These are phyloP conservation scores for Pammene aurita DNA, from an alignment of 2,888 invertebrate genomes.

Conservation along the genomic window DNA sequence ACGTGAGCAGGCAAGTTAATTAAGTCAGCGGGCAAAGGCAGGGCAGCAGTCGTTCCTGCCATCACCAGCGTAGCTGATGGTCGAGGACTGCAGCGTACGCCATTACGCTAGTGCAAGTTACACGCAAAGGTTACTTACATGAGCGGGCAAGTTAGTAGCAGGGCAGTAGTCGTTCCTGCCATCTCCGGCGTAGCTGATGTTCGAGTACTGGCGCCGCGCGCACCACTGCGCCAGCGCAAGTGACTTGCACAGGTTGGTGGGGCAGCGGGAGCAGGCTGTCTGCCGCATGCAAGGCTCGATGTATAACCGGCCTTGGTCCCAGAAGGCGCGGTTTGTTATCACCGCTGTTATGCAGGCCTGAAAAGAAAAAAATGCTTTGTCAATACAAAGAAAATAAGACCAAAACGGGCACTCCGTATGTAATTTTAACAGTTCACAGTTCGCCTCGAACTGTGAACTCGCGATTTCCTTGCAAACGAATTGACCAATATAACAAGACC, in stretches of 20 bases:
- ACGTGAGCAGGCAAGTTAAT: no score
- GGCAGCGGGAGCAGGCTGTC: conserved; percentile 62
- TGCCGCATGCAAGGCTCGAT: conserved; percentile 76
- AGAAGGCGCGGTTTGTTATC: conserved; percentile 72
- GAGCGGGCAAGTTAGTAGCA: conserved; percentile 55
- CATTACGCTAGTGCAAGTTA: background rate
- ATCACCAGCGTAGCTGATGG: conserved; percentile 66
- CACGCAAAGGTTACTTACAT: conserved; percentile 9
- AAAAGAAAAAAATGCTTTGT: conserved; percentile 37
- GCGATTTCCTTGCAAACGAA: no score
- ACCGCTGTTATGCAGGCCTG: conserved; percentile 67
- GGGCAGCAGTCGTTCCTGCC: conserved; percentile 75
- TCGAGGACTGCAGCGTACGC: conserved; percentile 45
- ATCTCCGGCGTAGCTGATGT: conserved; percentile 66
- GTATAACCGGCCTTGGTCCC: conserved; percentile 63
- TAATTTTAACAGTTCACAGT: no score
- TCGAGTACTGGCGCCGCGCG: conserved; percentile 48
- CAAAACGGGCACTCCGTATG: no score
- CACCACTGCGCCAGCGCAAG: conserved; percentile 67
- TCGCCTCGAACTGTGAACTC: no score
- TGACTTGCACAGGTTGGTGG: conserved; percentile 74
- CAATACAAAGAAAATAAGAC: background rate
- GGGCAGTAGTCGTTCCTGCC: conserved; percentile 76
- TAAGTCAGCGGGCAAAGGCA: conserved; percentile 47
- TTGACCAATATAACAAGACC: no score